phyloP scores from a whole-genome alignment of 2,113 vertebrate species.

The Phylloscopus trochilus region DNA sequence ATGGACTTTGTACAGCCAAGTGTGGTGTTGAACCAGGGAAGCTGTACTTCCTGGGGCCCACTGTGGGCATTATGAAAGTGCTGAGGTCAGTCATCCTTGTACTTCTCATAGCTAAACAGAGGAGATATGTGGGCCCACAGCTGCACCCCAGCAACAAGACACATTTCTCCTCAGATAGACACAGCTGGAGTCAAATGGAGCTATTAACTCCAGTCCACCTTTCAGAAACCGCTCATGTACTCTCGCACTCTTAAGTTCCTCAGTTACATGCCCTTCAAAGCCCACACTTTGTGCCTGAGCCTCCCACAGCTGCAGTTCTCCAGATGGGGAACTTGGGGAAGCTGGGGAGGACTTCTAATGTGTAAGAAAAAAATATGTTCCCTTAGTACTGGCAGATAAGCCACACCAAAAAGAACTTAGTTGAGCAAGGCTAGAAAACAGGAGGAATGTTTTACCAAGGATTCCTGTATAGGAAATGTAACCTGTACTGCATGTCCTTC shows the following conservation, averaged over 20 bases:
- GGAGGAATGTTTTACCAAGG: neutral
- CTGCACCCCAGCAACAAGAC: neutral
- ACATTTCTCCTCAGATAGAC: neutral
- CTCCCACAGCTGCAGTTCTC: neutral
- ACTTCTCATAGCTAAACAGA: neutral
- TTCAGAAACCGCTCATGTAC: neutral
- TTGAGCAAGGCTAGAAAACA: neutral
- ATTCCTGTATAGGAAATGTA: neutral
- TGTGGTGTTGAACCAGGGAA: neutral
- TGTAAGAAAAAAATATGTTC: neutral
- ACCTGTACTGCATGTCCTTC: neutral
- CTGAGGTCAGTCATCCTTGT: neutral
- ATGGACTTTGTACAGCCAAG: neutral
- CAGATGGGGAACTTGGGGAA: neutral
- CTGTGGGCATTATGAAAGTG: neutral
- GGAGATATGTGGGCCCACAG: neutral
- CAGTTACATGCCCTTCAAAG: neutral
- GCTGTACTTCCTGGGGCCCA: neutral
- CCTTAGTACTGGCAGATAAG: neutral
- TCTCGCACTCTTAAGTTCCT: neutral
- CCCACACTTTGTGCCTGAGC: neutral
- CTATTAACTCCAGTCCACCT: neutral
- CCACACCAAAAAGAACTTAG: neutral
- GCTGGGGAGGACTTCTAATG: neutral
- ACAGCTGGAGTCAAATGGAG: neutral